Evolutionary conservation across 2,797 vertebrate genomes (phyloP).

Genomic region (Tragopan temminckii): DNA sequence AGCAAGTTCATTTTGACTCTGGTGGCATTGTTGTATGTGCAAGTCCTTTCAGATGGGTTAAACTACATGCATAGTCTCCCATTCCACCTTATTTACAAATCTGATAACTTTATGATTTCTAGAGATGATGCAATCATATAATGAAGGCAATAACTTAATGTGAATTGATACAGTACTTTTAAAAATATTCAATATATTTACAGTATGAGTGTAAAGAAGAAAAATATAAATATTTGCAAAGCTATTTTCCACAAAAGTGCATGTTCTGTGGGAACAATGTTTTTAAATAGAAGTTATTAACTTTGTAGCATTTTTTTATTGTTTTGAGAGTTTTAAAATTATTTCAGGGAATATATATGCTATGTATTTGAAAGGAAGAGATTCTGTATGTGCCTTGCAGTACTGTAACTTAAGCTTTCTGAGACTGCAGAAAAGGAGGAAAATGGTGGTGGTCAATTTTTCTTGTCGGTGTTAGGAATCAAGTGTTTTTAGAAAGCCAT

Average conservation of each 20-base stretch:
- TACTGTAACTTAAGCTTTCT: conserved; percentile 79
- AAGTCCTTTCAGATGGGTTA: background rate
- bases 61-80: background rate
- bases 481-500: conserved; percentile 67
- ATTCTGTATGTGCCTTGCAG: conserved; percentile 87
- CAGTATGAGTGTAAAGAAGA: conserved; percentile 68
- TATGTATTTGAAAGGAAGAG: conserved; percentile 78
- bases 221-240: conserved; percentile 74
- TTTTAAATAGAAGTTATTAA: conserved; percentile 79
- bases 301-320: conserved; percentile 85
- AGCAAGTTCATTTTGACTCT: conserved; percentile 36
- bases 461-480: conserved; percentile 75
- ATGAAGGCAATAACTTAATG: conserved; percentile 78
- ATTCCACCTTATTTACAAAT: conserved; percentile 36
- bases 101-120: conserved; percentile 44
- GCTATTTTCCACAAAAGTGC: conserved; percentile 76
- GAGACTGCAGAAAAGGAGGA: conserved; percentile 71
- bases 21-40: background rate
- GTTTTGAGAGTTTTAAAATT: conserved; percentile 78
- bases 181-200: conserved; percentile 65
- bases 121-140: conserved; percentile 63
- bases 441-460: conserved; percentile 57
- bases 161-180: conserved; percentile 51
- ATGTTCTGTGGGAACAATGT: conserved; percentile 75
- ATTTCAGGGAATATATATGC: conserved; percentile 84